Evolutionary conservation across 2,113 vertebrate species (phyloP), one percentile per base, ranked within the genome.

Genomic region (Cynocephalus volans): DNA sequence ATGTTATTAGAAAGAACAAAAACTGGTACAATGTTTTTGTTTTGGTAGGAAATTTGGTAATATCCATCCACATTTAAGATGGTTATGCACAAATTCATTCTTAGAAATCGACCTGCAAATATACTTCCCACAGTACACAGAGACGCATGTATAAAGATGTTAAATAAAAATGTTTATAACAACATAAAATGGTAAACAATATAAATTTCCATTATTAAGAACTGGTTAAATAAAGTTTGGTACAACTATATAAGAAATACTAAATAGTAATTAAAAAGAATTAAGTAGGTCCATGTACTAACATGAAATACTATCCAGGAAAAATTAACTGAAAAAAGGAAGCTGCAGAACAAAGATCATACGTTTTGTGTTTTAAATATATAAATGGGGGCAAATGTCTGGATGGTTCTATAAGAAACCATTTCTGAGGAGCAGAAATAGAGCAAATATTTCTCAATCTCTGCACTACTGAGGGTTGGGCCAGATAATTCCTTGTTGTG

Each of bases 51-150:
- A 90, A 79, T 26, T 82, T 81, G 54, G 10, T 84, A 86, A 72
- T 50, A 86, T 36, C 8, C 10, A 81, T 45, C 21, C 26, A 84
- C 15, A 96, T 77, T 90, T 83, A 90, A 91, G 95, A 84, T 88
- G 60, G 13, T 60, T 3, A 86, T 8, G 77, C 1, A 90, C 7
- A 21, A 91, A 85, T 18, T 73, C 10, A 88, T 31, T 87, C 73
- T 84, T 75, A 72, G 33, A 60, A 88, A 83, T 69, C 54, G 70
- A 83, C 41, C 52, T 90, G 75, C 9, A 83, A 50, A 69, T 72
- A 82, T 9, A 80, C 9, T 70, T 92, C 28, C 65, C 56, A 4
- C 85, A 88, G 11, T 69, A 88, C 19, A 85, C 28, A 85, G 54
- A 80, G 41, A 96, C 82, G 23, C 10, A 60, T 58, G 15, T n/a